A percentile compares a stretch with the other conserved stretches of the same genome.
Conservation (phyloP, 1,140 invertebrate genomes). For the Daktulosphaira vitifoliae region DNA sequence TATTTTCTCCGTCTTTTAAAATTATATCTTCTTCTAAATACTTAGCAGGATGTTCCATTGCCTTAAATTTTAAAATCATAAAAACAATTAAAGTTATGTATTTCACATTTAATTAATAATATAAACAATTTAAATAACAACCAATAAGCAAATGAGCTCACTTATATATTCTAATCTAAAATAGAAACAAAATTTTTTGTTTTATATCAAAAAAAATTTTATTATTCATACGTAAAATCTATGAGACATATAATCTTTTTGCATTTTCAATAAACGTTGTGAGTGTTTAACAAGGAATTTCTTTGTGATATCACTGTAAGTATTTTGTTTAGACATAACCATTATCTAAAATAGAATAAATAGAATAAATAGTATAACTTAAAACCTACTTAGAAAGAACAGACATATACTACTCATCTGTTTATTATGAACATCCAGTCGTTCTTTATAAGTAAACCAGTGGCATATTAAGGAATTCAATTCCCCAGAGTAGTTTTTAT, state of each 20-base stretch:
- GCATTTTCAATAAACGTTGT: constrained; percentile 65
- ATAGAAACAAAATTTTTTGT: too few species aligned
- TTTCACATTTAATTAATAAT: not conserved
- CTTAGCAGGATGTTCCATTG: constrained; percentile 84
- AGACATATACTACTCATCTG: too few species aligned
- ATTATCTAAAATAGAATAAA: constrained; percentile 48
- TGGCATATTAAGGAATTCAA: too few species aligned
- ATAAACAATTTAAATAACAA: too few species aligned
- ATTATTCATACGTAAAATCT: constrained; percentile 57
- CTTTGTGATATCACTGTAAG: constrained; percentile 64
- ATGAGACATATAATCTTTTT: constrained; percentile 67
- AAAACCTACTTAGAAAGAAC: too few species aligned
- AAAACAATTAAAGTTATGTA: not conserved
- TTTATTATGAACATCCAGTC: too few species aligned
- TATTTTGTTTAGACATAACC: constrained; percentile 67
- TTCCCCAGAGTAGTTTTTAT: too few species aligned
- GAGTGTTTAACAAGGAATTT: constrained; percentile 82
- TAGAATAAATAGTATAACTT: too few species aligned
- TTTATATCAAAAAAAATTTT: not conserved
- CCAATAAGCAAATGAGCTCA: too few species aligned
- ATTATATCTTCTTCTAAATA: constrained; percentile 84
- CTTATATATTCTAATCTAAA: too few species aligned
- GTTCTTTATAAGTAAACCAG: too few species aligned
- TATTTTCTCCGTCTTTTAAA: constrained; percentile 63
- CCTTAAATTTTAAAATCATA: constrained; percentile 45